These are phyloP conservation scores for Xenopus petersii DNA, from an alignment of 2,797 vertebrate species.

Conservation along the genomic window DNA sequence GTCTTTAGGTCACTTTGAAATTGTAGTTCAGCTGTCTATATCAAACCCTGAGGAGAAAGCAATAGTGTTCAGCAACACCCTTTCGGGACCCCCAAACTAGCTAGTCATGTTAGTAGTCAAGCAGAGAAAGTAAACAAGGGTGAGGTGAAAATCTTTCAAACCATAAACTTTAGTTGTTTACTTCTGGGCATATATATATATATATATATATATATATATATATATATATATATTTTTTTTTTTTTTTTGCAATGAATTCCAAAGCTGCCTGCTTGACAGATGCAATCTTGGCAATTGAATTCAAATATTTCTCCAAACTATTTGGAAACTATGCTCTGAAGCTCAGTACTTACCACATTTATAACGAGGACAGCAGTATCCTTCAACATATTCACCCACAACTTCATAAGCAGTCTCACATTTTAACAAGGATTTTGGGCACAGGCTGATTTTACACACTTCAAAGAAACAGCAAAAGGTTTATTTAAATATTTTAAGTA, in stretches of 20 bases:
- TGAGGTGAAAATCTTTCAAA: slow-evolving; percentile 67
- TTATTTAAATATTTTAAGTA: too few relatives aligned
- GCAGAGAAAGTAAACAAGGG: too few relatives aligned
- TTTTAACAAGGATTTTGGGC: neutral
- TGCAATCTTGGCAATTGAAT: slow-evolving; percentile 81
- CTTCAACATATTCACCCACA: neutral
- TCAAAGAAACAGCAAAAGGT: neutral
- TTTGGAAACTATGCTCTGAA: slow-evolving; percentile 1
- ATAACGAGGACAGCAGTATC: neutral
- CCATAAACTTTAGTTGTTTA: slow-evolving; percentile 54
- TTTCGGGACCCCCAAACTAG: too few relatives aligned
- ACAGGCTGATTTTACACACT: neutral
- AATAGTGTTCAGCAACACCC: too few relatives aligned
- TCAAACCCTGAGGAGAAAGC: too few relatives aligned
- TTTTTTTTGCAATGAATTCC: slow-evolving; percentile 73
- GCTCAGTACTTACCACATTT: neutral
- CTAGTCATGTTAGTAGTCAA: too few relatives aligned
- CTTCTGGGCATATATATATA: neutral
- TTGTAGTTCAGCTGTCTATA: too few relatives aligned
- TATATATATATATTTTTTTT: slow-evolving; percentile 58
- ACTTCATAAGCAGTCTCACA: neutral
- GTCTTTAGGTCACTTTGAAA: too few relatives aligned
- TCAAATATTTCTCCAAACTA: slow-evolving; percentile 82
- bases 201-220: slow-evolving; percentile 69
- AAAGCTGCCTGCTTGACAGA: slow-evolving; percentile 73